A percentile compares a stretch with the other conserved stretches of the same genome.
phyloP scores from a whole-genome alignment of 2,113 vertebrate genomes.

The Sphyrna mokarran region DNA sequence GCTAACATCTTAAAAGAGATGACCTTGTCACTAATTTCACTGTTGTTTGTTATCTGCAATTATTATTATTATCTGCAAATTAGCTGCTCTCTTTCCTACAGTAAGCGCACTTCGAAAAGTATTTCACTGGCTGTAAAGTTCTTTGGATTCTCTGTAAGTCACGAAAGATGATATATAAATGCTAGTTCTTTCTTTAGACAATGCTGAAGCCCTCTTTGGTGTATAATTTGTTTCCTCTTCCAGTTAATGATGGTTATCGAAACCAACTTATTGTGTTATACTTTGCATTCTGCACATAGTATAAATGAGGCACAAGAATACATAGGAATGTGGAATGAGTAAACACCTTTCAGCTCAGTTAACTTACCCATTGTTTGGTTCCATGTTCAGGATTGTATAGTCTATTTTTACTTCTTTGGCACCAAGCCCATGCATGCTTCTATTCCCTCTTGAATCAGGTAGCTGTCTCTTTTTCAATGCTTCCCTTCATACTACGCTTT shows the following conservation, averaged over 20 bases:
- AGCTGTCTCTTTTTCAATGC: background rate
- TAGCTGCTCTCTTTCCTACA: background rate
- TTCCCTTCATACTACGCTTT: background rate
- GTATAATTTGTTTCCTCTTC: background rate
- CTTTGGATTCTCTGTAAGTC: background rate
- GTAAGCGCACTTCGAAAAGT: too few species aligned
- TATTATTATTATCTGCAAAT: too few species aligned
- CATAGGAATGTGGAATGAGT: background rate
- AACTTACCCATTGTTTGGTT: background rate
- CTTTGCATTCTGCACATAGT: background rate
- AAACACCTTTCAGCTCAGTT: background rate
- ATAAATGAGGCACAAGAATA: slow-evolving; percentile 13
- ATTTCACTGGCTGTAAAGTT: background rate
- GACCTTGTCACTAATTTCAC: background rate
- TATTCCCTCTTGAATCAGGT: background rate
- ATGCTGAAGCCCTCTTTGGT: background rate
- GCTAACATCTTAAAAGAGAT: background rate
- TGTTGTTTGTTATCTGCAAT: background rate
- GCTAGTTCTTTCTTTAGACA: background rate
- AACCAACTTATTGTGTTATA: background rate
- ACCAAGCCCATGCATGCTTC: background rate
- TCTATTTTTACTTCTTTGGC: background rate
- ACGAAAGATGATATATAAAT: background rate
- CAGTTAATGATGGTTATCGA: slow-evolving; percentile 7
- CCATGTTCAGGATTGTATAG: background rate